phyloP scores from a whole-genome alignment of 2,888 invertebrate species.

The Coelopa pilipes region DNA sequence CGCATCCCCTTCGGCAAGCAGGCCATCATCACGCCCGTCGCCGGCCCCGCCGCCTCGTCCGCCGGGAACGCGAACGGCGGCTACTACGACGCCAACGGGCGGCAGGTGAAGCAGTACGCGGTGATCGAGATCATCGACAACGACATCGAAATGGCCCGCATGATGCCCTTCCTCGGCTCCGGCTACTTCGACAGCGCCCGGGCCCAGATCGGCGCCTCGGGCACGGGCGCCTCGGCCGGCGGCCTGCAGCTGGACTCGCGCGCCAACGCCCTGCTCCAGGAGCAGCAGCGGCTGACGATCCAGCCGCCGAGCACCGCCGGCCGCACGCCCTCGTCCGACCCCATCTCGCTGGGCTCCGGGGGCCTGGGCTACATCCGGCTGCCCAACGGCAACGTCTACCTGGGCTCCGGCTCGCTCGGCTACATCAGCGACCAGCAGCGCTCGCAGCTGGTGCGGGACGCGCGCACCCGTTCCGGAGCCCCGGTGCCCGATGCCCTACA shows the following conservation, averaged over 20 bases:
- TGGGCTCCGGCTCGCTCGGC: slow-evolving; percentile 67
- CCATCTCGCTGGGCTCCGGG: slow-evolving; percentile 65
- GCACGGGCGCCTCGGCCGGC: slow-evolving; percentile 43
- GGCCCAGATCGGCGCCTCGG: slow-evolving; percentile 51
- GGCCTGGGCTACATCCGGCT: slow-evolving; percentile 64
- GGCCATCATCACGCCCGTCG: slow-evolving; percentile 49
- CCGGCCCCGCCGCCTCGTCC: not conserved
- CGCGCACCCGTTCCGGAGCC: slow-evolving; percentile 60
- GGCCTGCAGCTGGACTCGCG: slow-evolving; percentile 52
- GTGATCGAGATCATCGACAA: slow-evolving; percentile 65
- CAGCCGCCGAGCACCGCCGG: slow-evolving; percentile 47
- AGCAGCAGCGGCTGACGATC: slow-evolving; percentile 47
- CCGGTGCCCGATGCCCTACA: slow-evolving; percentile 58
- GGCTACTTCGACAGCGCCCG: slow-evolving; percentile 54
- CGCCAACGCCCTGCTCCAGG: slow-evolving; percentile 49
- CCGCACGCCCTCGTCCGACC: slow-evolving; percentile 42
- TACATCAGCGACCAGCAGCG: slow-evolving; percentile 63
- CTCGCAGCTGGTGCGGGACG: slow-evolving; percentile 54
- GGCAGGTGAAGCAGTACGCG: slow-evolving; percentile 65
- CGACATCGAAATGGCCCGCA: slow-evolving; percentile 57
- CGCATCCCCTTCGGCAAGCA: slow-evolving; percentile 58
- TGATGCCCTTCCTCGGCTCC: slow-evolving; percentile 55
- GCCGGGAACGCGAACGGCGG: slow-evolving; percentile 45
- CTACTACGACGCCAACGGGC: slow-evolving; percentile 59
- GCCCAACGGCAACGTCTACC: slow-evolving; percentile 63